Evolutionary conservation across 2,113 vertebrate species (phyloP).

Genomic region (Myxocyprinus asiaticus): DNA sequence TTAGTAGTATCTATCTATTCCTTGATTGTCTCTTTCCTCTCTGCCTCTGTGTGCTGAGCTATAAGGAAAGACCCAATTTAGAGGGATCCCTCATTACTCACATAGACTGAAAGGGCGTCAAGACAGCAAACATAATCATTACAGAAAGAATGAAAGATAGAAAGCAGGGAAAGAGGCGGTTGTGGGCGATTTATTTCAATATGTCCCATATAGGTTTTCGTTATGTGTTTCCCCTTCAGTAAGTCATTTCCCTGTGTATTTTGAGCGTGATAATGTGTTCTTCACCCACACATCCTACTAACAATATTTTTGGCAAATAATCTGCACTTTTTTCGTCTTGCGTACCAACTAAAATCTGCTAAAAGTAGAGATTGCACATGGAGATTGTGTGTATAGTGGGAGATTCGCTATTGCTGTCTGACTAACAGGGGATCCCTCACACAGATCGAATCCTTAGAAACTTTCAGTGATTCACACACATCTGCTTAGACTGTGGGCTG

Average conservation of each 20-base stretch:
- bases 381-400: not conserved
- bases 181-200: slow-evolving; percentile 41
- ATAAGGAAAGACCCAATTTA: slow-evolving; percentile 49
- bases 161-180: slow-evolving; percentile 11
- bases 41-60: not conserved
- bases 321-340: too few species aligned
- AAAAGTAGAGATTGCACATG: not conserved
- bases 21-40: too few species aligned
- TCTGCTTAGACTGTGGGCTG: slow-evolving; percentile 9
- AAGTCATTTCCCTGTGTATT: slow-evolving; percentile 34
- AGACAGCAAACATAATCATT: slow-evolving; percentile 40
- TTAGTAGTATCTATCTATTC: too few species aligned
- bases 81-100: slow-evolving; percentile 57
- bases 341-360: not conserved
- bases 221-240: slow-evolving; percentile 35
- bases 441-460: slow-evolving; percentile 17
- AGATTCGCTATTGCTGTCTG: not conserved
- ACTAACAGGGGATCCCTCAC: slow-evolving; percentile 46
- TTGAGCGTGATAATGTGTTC: not conserved
- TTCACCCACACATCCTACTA: not conserved
- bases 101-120: slow-evolving; percentile 2
- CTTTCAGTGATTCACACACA: slow-evolving; percentile 38
- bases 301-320: not conserved
- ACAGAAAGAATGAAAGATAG: slow-evolving; percentile 45
- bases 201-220: slow-evolving; percentile 17